Evolutionary conservation across 2,797 vertebrate species (phyloP).

Genomic region (Urocyon cinereoargenteus): DNA sequence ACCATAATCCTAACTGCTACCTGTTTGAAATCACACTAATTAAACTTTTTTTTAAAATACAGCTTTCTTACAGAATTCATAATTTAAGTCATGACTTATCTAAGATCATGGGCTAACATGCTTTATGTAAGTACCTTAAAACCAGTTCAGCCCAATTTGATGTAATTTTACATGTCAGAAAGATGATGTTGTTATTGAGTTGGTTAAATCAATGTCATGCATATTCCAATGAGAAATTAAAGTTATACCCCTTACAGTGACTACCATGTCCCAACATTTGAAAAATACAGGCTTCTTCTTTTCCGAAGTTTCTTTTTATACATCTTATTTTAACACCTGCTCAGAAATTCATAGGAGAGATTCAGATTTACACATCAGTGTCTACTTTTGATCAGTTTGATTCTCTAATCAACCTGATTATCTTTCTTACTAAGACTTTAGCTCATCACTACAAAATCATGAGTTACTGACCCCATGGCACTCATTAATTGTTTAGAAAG

Average conservation of each 20-base stretch:
- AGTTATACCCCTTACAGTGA: neutral
- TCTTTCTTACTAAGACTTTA: neutral
- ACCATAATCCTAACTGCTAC: neutral
- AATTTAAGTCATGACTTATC: neutral
- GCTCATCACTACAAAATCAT: neutral
- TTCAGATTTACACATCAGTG: neutral
- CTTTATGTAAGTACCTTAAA: neutral
- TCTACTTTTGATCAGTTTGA: neutral
- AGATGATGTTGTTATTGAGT: neutral
- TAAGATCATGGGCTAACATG: neutral
- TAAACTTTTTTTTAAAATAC: neutral
- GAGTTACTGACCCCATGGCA: neutral
- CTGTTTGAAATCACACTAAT: neutral
- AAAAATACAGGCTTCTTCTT: neutral
- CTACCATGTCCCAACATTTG: neutral
- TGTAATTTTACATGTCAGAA: neutral
- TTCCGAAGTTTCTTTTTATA: neutral
- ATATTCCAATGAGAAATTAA: slow-evolving; percentile 5
- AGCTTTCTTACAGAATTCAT: slow-evolving; percentile 34
- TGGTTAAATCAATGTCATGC: neutral
- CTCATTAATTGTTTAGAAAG: slow-evolving; percentile 22
- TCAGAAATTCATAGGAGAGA: neutral
- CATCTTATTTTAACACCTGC: neutral
- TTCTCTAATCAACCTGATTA: neutral
- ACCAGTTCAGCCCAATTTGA: neutral